These are phyloP conservation scores for Fistularia commersonii DNA, from an alignment of 2,797 vertebrate species.

Conservation along the genomic window DNA sequence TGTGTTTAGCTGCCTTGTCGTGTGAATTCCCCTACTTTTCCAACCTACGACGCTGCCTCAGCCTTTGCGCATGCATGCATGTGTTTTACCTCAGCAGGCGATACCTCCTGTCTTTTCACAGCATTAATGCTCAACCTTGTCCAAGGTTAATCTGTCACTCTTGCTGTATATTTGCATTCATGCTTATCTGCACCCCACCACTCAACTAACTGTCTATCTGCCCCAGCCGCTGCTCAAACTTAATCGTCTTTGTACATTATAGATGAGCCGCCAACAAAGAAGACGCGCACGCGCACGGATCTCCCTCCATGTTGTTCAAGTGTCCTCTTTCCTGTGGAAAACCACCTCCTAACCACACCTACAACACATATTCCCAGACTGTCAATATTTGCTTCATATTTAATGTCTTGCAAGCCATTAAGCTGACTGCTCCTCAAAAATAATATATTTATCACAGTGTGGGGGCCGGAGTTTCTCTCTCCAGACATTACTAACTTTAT, in stretches of 20 bases:
- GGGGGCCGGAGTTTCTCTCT: slow-evolving; percentile 23
- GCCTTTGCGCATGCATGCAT: background rate
- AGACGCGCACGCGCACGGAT: slow-evolving; percentile 15
- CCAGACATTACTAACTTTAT: slow-evolving; percentile 24
- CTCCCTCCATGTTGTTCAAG: slow-evolving; percentile 5
- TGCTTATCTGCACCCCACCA: slow-evolving; percentile 77
- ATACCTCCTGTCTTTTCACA: slow-evolving; percentile 45
- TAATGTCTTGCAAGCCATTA: slow-evolving; percentile 35
- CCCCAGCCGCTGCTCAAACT: slow-evolving; percentile 60
- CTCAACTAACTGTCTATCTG: slow-evolving; percentile 69
- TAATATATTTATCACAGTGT: slow-evolving; percentile 35
- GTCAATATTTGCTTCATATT: slow-evolving; percentile 42
- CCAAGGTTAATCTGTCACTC: slow-evolving; percentile 83
- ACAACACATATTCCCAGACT: slow-evolving; percentile 23
- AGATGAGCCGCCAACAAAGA: slow-evolving; percentile 66
- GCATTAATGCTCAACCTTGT: slow-evolving; percentile 72
- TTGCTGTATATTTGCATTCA: slow-evolving; percentile 79
- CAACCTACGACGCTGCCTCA: too few species aligned
- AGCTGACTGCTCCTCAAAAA: slow-evolving; percentile 36
- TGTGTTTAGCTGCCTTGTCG: background rate
- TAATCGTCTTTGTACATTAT: slow-evolving; percentile 78
- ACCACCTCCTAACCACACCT: slow-evolving; percentile 24
- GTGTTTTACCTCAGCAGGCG: slow-evolving; percentile 39
- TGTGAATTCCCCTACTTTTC: background rate
- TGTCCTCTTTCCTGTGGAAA: slow-evolving; percentile 16